phyloP scores from a whole-genome alignment of 2,797 vertebrate genomes.

The Oreochromis grahami region DNA sequence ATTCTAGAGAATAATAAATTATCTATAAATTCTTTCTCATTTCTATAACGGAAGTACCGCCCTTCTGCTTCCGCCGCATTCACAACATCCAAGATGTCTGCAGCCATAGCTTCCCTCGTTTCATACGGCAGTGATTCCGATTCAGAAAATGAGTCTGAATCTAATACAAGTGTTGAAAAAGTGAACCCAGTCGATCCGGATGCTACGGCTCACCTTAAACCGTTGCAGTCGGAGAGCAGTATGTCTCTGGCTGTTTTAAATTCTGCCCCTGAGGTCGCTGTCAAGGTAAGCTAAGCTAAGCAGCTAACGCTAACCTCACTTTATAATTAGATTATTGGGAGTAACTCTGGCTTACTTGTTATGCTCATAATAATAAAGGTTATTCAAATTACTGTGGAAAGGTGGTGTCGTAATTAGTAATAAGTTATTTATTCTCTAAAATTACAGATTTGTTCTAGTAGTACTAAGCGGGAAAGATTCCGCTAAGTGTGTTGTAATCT shows the following conservation, averaged over 20 bases:
- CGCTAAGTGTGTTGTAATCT: not conserved
- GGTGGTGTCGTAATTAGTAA: not conserved
- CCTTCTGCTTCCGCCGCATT: conserved; percentile 34
- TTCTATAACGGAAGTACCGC: conserved; percentile 42
- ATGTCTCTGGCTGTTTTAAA: conserved; percentile 77
- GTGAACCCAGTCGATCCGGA: conserved; percentile 55
- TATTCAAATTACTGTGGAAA: not conserved
- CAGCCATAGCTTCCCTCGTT: conserved; percentile 80
- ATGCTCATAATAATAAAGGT: not conserved
- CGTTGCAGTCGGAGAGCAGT: conserved; percentile 24
- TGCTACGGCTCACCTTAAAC: conserved; percentile 71
- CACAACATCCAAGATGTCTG: conserved; percentile 86
- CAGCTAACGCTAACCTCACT: conserved; percentile 7
- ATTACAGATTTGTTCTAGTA: not conserved
- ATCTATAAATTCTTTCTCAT: not conserved
- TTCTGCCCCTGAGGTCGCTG: conserved; percentile 92
- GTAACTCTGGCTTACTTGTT: not conserved
- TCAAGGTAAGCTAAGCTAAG: conserved; percentile 85
- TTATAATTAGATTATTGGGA: not conserved
- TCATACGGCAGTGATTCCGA: conserved; percentile 89
- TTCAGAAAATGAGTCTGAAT: conserved; percentile 82
- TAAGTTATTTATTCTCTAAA: not conserved
- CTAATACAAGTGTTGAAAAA: conserved; percentile 29
- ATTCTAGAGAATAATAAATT: not conserved
- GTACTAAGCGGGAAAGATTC: not conserved